A percentile compares a stretch with the other conserved stretches of the same genome.
Evolutionary conservation across 1,140 invertebrate species (phyloP).

Genomic region (Drosophila setifemur): DNA sequence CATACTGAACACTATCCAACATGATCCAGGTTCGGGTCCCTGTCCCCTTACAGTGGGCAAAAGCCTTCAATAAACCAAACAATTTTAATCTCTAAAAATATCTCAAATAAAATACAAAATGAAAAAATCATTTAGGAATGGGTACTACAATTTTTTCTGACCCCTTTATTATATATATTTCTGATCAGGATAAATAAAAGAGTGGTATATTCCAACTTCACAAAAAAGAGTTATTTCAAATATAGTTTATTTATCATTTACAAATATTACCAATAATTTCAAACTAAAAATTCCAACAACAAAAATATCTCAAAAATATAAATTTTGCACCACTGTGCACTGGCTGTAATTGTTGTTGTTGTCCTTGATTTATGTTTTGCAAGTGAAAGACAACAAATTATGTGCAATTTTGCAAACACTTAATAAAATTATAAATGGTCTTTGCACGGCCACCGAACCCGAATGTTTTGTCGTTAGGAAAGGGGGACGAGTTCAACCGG

Average conservation of each 20-base stretch:
- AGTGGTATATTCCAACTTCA: no score
- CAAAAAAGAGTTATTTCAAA: no score
- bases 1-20: not conserved
- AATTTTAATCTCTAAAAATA: no score
- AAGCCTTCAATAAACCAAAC: no score
- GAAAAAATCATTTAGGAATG: no score
- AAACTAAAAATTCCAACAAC: not conserved
- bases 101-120: no score
- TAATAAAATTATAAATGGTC: constrained; percentile 81
- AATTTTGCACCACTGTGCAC: constrained; percentile 8
- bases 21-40: no score
- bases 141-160: no score
- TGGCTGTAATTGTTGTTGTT: constrained; percentile 37
- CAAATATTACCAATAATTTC: not conserved
- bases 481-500: constrained; percentile 12
- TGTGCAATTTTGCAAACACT: constrained; percentile 80
- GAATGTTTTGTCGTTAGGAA: constrained; percentile 8
- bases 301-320: no score
- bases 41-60: not conserved
- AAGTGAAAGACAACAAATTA: constrained; percentile 77
- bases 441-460: constrained; percentile 63
- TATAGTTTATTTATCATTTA: no score
- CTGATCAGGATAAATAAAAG: no score
- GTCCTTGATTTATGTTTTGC: constrained; percentile 65
- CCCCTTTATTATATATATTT: no score